phyloP scores from a whole-genome alignment of 1,140 invertebrate species.

The Drosophila grimshawi region DNA sequence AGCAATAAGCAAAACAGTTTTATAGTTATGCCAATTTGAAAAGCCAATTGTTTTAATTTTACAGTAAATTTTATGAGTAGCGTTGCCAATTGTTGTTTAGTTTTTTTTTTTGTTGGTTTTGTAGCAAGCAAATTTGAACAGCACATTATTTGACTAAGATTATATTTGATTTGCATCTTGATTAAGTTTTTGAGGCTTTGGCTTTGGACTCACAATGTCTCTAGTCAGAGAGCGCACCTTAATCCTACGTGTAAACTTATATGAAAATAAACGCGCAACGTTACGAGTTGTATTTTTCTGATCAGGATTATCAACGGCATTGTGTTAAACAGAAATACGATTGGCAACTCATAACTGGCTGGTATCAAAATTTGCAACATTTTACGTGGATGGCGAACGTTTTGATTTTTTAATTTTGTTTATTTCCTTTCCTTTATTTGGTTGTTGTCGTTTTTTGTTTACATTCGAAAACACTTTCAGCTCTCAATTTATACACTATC shows the following conservation, averaged over 20 bases:
- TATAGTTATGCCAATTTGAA: constrained; percentile 56
- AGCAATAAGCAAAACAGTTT: constrained; percentile 63
- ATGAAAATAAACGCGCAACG: constrained; percentile 70
- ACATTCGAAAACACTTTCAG: constrained; percentile 56
- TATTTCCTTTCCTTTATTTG: constrained; percentile 1
- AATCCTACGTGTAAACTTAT: constrained; percentile 75
- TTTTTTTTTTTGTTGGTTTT: constrained; percentile 26
- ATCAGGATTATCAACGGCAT: constrained; percentile 28
- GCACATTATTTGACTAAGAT: constrained; percentile 34
- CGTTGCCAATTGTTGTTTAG: constrained; percentile 22
- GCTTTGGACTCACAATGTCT: constrained; percentile 77
- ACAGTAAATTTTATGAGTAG: constrained; percentile 8
- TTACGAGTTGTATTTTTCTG: constrained; percentile 22
- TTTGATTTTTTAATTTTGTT: constrained; percentile 18
- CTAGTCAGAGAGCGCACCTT: constrained; percentile 80
- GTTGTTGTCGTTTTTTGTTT: constrained; percentile 45
- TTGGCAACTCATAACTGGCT: constrained; percentile 53
- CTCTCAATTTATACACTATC: constrained; percentile 30
- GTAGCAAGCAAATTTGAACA: constrained; percentile 51
- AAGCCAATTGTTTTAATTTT: constrained; percentile 39
- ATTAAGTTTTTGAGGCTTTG: constrained; percentile 33
- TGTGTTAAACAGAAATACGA: constrained; percentile 48
- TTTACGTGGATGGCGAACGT: constrained; percentile 18
- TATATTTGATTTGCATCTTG: constrained; percentile 9
- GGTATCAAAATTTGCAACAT: constrained; percentile 53